A percentile compares a stretch with the other conserved stretches of the same genome.
Evolutionary conservation across 2,888 invertebrate species (phyloP).

Genomic region (Eucriotettix oculatus): DNA sequence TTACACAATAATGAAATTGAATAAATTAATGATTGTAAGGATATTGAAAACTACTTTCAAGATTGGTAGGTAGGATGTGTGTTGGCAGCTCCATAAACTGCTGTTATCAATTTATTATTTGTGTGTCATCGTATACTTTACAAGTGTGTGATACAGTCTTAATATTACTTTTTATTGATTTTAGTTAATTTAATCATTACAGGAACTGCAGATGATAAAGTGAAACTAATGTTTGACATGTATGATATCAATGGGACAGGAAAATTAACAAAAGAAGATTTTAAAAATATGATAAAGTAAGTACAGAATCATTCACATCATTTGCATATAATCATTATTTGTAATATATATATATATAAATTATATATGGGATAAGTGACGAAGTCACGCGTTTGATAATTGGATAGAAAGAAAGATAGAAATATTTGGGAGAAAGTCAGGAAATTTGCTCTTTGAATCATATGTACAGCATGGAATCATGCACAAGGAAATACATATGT

Average conservation of each 20-base stretch:
- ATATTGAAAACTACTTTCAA: too few relatives aligned
- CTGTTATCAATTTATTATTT: neutral
- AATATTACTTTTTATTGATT: neutral
- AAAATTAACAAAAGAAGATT: conserved; percentile 28
- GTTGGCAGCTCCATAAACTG: neutral
- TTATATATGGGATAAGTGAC: too few relatives aligned
- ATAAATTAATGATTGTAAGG: too few relatives aligned
- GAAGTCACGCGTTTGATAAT: too few relatives aligned
- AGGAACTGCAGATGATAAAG: conserved; percentile 30
- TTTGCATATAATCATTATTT: neutral
- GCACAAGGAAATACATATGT: too few relatives aligned
- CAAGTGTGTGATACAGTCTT: neutral
- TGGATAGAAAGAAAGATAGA: too few relatives aligned
- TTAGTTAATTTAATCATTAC: neutral
- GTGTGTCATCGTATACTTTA: too few relatives aligned
- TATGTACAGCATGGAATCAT: too few relatives aligned
- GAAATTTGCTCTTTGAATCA: too few relatives aligned
- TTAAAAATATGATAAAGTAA: conserved; percentile 33
- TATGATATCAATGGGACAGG: conserved; percentile 35
- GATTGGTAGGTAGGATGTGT: too few relatives aligned
- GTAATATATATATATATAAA: neutral
- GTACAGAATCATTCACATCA: neutral
- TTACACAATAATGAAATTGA: too few relatives aligned
- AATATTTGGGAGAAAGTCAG: too few relatives aligned
- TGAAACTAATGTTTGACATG: conserved; percentile 37